Conservation (phyloP, 1,140 invertebrate genomes). For the Eriosoma lanigerum region DNA sequence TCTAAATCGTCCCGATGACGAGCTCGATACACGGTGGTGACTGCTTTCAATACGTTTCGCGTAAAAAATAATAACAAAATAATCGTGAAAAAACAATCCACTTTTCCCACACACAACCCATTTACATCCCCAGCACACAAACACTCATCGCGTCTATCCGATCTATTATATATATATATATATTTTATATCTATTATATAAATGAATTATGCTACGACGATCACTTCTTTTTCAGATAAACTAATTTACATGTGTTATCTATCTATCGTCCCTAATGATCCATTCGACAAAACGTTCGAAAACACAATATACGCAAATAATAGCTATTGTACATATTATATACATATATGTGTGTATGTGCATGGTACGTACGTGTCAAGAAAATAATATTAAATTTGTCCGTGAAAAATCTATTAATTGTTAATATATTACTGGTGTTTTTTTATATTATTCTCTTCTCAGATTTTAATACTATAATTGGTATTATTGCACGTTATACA, state of each 20-base stretch:
- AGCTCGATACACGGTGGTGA: too few relatives aligned
- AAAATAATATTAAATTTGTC: too few relatives aligned
- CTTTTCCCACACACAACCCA: too few relatives aligned
- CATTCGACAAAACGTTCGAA: not conserved
- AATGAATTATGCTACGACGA: not conserved
- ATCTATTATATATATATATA: not conserved
- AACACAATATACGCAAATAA: not conserved
- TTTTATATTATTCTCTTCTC: too few relatives aligned
- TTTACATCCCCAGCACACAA: too few relatives aligned
- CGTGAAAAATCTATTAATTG: too few relatives aligned
- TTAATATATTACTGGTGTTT: too few relatives aligned
- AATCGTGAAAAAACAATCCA: not conserved
- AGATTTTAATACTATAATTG: too few relatives aligned
- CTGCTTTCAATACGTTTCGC: not conserved
- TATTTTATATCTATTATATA: not conserved
- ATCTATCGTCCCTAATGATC: slow-evolving; percentile 3
- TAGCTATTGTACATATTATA: too few relatives aligned
- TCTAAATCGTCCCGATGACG: not conserved
- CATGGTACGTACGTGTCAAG: too few relatives aligned
- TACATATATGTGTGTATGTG: not conserved
- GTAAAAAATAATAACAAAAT: not conserved
- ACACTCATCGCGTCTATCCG: not conserved
- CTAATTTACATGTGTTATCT: slow-evolving; percentile 33
- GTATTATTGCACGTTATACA: too few relatives aligned
- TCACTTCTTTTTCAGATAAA: not conserved